Percentiles rank a stretch among this genome's conserved stretches.
Conservation (phyloP, 2,888 invertebrate genomes). For the Taphrorychus bicolor region DNA sequence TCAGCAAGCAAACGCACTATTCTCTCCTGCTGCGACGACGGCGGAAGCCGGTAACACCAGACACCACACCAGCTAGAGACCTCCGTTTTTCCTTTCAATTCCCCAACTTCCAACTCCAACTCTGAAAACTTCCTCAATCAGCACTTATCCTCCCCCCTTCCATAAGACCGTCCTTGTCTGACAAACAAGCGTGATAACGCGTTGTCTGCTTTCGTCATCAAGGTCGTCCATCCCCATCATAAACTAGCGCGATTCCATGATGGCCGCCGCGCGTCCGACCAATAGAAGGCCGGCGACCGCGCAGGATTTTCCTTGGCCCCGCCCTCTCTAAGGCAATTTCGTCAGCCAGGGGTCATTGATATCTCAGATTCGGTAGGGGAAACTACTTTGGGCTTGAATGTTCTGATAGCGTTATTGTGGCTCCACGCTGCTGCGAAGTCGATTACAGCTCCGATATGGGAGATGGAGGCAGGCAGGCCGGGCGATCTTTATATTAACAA, state of each 20-base stretch:
- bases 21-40: no score
- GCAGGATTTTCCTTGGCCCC: constrained; percentile 20
- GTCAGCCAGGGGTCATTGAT: constrained; percentile 34
- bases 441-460: background rate
- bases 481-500: background rate
- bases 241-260: constrained; percentile 18
- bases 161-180: constrained; percentile 14
- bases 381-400: constrained; percentile 13
- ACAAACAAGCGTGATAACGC: background rate
- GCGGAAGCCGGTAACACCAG: no score
- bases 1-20: no score
- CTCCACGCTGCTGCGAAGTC: constrained; percentile 8
- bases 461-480: background rate
- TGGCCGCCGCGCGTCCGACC: constrained; percentile 31
- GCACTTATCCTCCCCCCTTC: constrained; percentile 6
- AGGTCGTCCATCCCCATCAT: constrained; percentile 18
- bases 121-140: constrained; percentile 1
- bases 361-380: constrained; percentile 30
- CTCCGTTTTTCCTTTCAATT: constrained; percentile 14
- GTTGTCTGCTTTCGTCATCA: constrained; percentile 11
- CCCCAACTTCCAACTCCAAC: background rate
- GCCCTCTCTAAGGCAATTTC: constrained; percentile 17
- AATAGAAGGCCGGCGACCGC: constrained; percentile 15
- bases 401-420: background rate
- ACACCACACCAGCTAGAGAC: background rate